Base-by-base conservation (phyloP, 2,797 vertebrate species). In the Spea hammondii region DNA sequence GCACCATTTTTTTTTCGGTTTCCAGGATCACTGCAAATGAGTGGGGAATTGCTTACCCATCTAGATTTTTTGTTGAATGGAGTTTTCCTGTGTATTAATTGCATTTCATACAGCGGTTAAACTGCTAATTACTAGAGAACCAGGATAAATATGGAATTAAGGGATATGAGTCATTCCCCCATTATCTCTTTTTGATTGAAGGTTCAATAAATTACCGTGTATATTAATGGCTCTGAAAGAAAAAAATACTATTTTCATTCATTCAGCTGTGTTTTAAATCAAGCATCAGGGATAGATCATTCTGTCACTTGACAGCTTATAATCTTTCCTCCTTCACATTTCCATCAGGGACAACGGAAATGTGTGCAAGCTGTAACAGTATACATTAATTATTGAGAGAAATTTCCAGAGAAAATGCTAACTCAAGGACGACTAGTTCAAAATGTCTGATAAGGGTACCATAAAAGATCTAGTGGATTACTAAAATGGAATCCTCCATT, bases 181-280 rank as follows among this genome's bases (percentile, higher is more conserved):
- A 85, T 89, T 90, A 83, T 84, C 87, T 84, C 78, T 89, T 86
- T 80, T 84, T 91, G 92, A 94, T 91, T 92, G 92, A 93, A 91
- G 89, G 86, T 91, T 93, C 88, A 85, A 91, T 89, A 89, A 91
- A 93, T 92, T 90, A 87, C 88, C 88, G 84, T 86, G 83, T 86
- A 86, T 91, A 85, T 83, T 89, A 91, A 93, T 86, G 89, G 86
- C 85, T 88, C 69, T 88, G 86, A 86, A 91, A 91, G 86, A 88
- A 89, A 92, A 32, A 78, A 92, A 91, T 87, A 91, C 88, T 90
- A 93, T 89, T 91, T 91, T 92, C 93, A 90, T 89, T 87, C 88
- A 83, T 86, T 93, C 90, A 92, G 87, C 87, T 91, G 88, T 87
- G 87, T 87, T 91, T 93, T 90, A 91, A 92, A 91, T 90, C 86